Evolutionary conservation across 2,113 vertebrate genomes (phyloP), one percentile per base, ranked within the genome.

Genomic region (Phocoena sinus): DNA sequence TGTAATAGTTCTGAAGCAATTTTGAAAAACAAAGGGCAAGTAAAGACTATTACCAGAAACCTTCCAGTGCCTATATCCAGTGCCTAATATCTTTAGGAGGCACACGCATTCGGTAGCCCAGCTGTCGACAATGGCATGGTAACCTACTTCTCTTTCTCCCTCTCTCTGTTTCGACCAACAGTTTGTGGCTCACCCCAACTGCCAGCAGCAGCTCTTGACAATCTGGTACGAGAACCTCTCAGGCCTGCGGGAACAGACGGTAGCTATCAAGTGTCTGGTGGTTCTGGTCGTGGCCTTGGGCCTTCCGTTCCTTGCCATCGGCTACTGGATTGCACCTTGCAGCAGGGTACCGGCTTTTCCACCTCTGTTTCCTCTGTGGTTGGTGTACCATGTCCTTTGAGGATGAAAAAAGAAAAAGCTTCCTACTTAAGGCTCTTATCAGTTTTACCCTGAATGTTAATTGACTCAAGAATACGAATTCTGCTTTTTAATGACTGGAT

Each of bases 171-270:
- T 95, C 91, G 28, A 44, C 89, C 97, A 91, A 68, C 98, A 99
- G 99, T 99, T 99, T 96, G 99, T 99, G 97, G 99, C 99, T 71
- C 99, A 99, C 97, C 99, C 99, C 87, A 99, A 99, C 98, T 99
- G 99, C 98, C 99, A 99, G 98, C 99, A 99, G 81, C 99, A 99
- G 98, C 98, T 99, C 25, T 97, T 99, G 98, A 99, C 99, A 5
- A 99, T 99, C 98, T 99, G 99, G 99, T 99, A 99, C 71, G 99
- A 99, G 98, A 99, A 99, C 73, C 99, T 99, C 97, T 99, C 99
- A 12, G 99, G 99, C 98, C 98, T 99, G 80, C 98, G 99, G 97
- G 99, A 99, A 97, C 99, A 99, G 98, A 97, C 98, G 89, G 98
- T 99, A 50, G 99, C 99, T 18, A 99, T 99, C 98, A 99, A 99